A percentile compares a stretch with the other conserved stretches of the same genome.
These are phyloP conservation scores for Scaptodrosophila latifasciaeformis DNA, from an alignment of 2,888 invertebrate genomes.

Conservation along the genomic window DNA sequence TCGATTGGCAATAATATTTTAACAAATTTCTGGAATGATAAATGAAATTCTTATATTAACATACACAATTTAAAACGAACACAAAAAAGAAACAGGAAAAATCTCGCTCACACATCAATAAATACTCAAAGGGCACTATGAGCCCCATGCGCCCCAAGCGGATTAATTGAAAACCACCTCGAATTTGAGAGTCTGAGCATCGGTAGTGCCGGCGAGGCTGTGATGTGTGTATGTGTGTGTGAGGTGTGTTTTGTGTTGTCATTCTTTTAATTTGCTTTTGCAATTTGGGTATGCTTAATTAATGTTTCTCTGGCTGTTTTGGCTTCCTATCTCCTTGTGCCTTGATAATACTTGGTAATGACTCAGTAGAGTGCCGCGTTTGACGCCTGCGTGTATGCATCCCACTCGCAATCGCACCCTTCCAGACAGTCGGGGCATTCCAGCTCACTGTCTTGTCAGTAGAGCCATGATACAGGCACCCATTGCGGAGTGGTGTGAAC, in stretches of 20 bases:
- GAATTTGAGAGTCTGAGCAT: no score
- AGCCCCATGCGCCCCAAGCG: no score
- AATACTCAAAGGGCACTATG: no score
- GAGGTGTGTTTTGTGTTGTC: no score
- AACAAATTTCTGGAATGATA: slow-evolving; percentile 58
- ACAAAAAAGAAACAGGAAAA: no score
- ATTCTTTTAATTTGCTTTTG: no score
- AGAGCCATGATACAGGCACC: slow-evolving; percentile 98
- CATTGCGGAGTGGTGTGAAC: slow-evolving; percentile 95
- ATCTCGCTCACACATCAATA: no score
- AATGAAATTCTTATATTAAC: no score
- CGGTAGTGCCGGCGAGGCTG: neutral
- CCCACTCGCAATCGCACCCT: slow-evolving; percentile 75
- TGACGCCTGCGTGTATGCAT: slow-evolving; percentile 72
- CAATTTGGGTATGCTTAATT: no score
- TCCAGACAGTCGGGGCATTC: slow-evolving; percentile 75
- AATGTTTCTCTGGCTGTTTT: slow-evolving; percentile 38
- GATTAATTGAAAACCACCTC: no score
- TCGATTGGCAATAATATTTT: no score
- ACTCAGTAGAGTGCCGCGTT: slow-evolving; percentile 61
- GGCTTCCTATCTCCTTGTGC: slow-evolving; percentile 51
- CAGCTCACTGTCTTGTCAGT: slow-evolving; percentile 76
- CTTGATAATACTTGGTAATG: slow-evolving; percentile 58
- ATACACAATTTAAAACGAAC: no score
- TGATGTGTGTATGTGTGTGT: neutral